Base-by-base conservation (phyloP, 2,888 invertebrate genomes). In the Chymomyza amoena region DNA sequence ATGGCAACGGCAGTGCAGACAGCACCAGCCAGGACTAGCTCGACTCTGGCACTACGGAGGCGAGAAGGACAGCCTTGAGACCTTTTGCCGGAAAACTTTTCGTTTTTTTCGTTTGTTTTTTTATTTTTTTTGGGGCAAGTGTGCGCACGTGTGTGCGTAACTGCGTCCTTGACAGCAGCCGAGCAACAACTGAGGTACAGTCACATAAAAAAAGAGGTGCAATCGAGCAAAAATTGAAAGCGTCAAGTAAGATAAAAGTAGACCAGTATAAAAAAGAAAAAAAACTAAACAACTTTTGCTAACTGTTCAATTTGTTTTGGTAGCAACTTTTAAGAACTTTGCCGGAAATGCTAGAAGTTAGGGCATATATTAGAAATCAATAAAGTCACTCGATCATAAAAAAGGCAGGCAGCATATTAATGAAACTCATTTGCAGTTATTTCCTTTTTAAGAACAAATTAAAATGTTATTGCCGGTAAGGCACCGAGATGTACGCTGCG, bases 171-270 rank as follows among this genome's bases (percentile, higher is more conserved):
- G 79, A 72, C 72, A 64, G 68, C 63, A 61, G 62, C 68, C 72
- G 68, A 76, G 83, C 76, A 84, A 75, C 73, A 80, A 81, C 80
- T 81, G 73, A 80, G 72, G 61, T 69, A 76, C 66, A 45, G 39
- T 13, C 39, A 45, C 13, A 13, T 32, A 9, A 32, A 32, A 45
- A 66, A 70, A 75, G 74, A 72, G 69, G 80, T 73, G 73, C 72
- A 70, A 60, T 66, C 18, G 52, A 62, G 56, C 64, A 62, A 66
- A 73, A 81, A 68, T 64, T 66, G 65, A 70, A 74, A 78, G 57
- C 61, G 66, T 56, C 9, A 59, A 15, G 20, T 59, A 13, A 45
- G 57, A 45, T 52, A 72, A 76, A 80, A 73, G 64, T 32, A 66
- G 54, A 57, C 36, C 61, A 69, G 36, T 0, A 45, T 70, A 70